phyloP scores from a whole-genome alignment of 2,113 vertebrate genomes.

The Dipodomys stephensi region DNA sequence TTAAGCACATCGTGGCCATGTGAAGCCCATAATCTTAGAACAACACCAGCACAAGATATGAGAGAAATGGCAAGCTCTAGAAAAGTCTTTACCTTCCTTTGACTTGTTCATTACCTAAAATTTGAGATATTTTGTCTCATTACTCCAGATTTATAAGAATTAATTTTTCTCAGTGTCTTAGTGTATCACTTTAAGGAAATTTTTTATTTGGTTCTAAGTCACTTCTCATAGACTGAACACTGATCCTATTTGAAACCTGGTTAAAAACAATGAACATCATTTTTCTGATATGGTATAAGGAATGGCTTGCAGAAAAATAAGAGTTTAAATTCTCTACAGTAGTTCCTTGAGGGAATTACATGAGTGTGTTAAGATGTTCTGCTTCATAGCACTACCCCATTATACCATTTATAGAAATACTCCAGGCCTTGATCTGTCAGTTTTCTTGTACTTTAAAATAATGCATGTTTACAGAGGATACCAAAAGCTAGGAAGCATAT shows the following conservation, averaged over 20 bases:
- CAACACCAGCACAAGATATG: not conserved
- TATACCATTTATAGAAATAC: slow-evolving; percentile 82
- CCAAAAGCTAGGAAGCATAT: slow-evolving; percentile 74
- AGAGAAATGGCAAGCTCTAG: not conserved
- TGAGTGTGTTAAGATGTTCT: slow-evolving; percentile 83
- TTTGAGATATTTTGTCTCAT: not conserved
- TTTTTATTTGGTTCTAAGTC: not conserved
- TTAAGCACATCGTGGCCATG: not conserved
- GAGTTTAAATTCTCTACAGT: slow-evolving; percentile 72
- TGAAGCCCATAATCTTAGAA: slow-evolving; percentile 9
- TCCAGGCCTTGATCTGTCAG: slow-evolving; percentile 83
- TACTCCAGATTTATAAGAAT: slow-evolving; percentile 25
- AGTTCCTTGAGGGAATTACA: slow-evolving; percentile 79
- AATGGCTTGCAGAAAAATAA: slow-evolving; percentile 64
- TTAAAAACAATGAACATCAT: slow-evolving; percentile 2
- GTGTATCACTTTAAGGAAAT: not conserved
- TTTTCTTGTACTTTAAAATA: slow-evolving; percentile 81
- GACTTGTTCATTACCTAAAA: slow-evolving; percentile 2
- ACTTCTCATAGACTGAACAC: slow-evolving; percentile 48
- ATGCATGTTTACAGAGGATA: slow-evolving; percentile 66
- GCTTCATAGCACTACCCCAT: slow-evolving; percentile 79
- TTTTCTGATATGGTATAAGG: slow-evolving; percentile 22
- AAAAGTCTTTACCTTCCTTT: not conserved
- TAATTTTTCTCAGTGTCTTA: not conserved
- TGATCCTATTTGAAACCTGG: slow-evolving; percentile 39